phyloP scores from a whole-genome alignment of 2,888 invertebrate species.

The Hirtodrosophila duncani region DNA sequence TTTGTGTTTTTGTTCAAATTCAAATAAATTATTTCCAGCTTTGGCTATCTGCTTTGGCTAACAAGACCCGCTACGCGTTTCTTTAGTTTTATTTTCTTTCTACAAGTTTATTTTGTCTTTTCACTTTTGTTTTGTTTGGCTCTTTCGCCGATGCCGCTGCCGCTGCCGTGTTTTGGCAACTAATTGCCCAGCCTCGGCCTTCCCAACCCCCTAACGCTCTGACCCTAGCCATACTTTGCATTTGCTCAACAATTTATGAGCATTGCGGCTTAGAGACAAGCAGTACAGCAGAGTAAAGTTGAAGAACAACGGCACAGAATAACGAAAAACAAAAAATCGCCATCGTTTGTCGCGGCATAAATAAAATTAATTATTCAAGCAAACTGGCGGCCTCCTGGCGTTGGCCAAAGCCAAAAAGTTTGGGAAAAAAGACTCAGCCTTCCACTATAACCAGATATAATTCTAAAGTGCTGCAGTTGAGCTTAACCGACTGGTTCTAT shows the following conservation, averaged over 20 bases:
- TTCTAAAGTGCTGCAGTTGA: too few species aligned
- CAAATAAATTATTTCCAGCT: conserved; percentile 39
- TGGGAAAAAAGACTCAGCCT: conserved; percentile 17
- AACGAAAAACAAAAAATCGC: conserved; percentile 15
- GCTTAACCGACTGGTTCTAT: too few species aligned
- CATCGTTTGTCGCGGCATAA: conserved; percentile 46
- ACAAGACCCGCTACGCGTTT: not conserved
- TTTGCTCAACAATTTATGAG: conserved; percentile 52
- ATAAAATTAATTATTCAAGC: conserved; percentile 55
- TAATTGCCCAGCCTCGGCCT: conserved; percentile 41
- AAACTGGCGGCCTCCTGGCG: conserved; percentile 23
- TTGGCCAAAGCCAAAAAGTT: conserved; percentile 4
- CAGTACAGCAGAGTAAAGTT: conserved; percentile 1
- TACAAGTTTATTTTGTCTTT: conserved; percentile 21
- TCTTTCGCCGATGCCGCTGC: not conserved
- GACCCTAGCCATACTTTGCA: conserved; percentile 27
- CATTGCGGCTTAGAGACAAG: conserved; percentile 38
- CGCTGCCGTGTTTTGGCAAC: conserved; percentile 54
- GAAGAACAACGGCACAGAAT: conserved; percentile 8
- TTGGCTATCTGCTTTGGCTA: conserved; percentile 26
- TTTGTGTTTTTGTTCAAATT: conserved; percentile 10
- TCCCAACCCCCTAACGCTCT: conserved; percentile 5
- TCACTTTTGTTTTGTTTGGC: conserved; percentile 35
- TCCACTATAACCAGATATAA: too few species aligned
- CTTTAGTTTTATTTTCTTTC: not conserved